These are phyloP conservation scores for Drosophila teissieri DNA, from an alignment of 1,140 invertebrate species.

Conservation along the genomic window DNA sequence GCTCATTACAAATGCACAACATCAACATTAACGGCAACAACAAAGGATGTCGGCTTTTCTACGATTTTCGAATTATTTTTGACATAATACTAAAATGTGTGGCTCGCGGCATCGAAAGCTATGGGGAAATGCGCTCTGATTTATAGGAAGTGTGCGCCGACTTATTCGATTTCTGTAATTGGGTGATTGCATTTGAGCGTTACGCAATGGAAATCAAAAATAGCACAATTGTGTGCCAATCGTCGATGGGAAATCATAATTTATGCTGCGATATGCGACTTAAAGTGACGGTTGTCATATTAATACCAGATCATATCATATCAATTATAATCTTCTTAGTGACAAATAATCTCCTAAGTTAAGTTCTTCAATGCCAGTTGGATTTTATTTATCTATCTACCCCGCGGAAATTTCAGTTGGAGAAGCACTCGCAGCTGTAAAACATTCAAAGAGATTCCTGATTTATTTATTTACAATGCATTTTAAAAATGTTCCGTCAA, in stretches of 20 bases:
- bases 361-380: too few relatives aligned
- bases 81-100: constrained; percentile 37
- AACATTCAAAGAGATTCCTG: constrained; percentile 33
- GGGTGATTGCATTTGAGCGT: constrained; percentile 4
- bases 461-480: constrained; percentile 28
- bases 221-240: neutral
- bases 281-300: neutral
- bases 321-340: too few relatives aligned
- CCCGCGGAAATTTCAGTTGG: constrained; percentile 9
- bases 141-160: constrained; percentile 10
- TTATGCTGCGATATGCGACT: neutral
- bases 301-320: too few relatives aligned
- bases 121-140: constrained; percentile 21
- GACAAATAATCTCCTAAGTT: too few relatives aligned
- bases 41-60: constrained; percentile 44
- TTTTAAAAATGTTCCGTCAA: constrained; percentile 39
- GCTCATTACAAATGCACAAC: constrained; percentile 52
- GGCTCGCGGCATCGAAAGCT: neutral
- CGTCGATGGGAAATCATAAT: neutral
- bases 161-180: constrained; percentile 25
- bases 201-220: constrained; percentile 16
- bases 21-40: constrained; percentile 47
- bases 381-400: too few relatives aligned
- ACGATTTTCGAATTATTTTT: constrained; percentile 40
- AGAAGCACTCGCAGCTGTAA: constrained; percentile 8